phyloP scores from a whole-genome alignment of 1,140 invertebrate species.

The Drosophila sturtevanti region DNA sequence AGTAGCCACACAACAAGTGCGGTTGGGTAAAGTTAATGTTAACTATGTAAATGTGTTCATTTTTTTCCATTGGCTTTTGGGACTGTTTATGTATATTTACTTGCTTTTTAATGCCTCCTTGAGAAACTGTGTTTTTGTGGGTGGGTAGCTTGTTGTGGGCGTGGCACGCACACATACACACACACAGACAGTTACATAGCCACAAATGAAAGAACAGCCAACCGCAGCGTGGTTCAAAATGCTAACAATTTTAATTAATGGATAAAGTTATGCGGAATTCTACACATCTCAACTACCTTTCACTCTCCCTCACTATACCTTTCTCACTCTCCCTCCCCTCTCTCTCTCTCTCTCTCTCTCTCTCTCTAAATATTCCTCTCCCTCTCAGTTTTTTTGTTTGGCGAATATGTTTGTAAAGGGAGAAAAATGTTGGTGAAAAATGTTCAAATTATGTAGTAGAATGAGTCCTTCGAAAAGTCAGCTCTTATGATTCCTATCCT shows the following conservation, averaged over 20 bases:
- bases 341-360: not conserved
- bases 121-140: conserved; percentile 39
- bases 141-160: conserved; percentile 16
- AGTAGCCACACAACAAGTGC: conserved; percentile 50
- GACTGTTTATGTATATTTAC: conserved; percentile 77
- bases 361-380: no score
- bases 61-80: conserved; percentile 28
- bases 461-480: no score
- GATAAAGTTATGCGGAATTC: conserved; percentile 71
- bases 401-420: no score
- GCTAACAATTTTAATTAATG: conserved; percentile 78
- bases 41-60: conserved; percentile 75
- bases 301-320: not conserved
- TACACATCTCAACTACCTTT: conserved; percentile 24
- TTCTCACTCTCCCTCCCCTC: not conserved
- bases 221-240: conserved; percentile 56
- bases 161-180: conserved; percentile 31
- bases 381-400: no score
- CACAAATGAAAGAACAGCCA: conserved; percentile 44
- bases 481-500: no score
- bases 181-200: not conserved
- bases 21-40: conserved; percentile 38
- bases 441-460: no score
- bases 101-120: conserved; percentile 48
- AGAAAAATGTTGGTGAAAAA: no score